Conservation (phyloP, 2,113 vertebrate genomes). For the Vidua macroura region DNA sequence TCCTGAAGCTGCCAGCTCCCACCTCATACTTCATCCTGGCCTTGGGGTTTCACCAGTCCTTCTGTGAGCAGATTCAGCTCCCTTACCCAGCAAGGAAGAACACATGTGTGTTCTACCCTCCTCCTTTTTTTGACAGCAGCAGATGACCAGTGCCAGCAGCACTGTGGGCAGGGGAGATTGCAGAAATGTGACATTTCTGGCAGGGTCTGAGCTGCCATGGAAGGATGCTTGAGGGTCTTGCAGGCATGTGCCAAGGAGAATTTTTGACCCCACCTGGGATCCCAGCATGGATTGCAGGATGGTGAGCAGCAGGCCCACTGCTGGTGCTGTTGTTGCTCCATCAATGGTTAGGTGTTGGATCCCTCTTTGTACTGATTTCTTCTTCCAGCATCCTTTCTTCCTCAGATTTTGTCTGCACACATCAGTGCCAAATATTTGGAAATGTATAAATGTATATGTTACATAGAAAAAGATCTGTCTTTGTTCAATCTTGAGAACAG, state of each 20-base stretch:
- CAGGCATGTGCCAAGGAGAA: background rate
- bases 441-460: background rate
- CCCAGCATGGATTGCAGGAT: background rate
- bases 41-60: background rate
- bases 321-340: background rate
- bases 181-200: background rate
- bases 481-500: background rate
- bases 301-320: background rate
- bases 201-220: background rate
- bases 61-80: background rate
- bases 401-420: background rate
- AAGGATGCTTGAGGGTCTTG: background rate
- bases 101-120: background rate
- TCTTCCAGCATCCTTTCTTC: background rate
- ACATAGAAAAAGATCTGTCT: background rate
- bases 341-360: background rate
- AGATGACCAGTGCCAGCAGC: background rate
- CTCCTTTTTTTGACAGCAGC: background rate
- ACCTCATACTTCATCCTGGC: background rate
- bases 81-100: background rate
- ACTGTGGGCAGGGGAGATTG: background rate
- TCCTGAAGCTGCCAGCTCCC: background rate
- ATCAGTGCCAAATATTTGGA: background rate
- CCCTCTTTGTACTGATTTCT: background rate
- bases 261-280: accelerated